Evolutionary conservation across 1,140 invertebrate genomes (phyloP).

Genomic region (Microplitis demolitor): DNA sequence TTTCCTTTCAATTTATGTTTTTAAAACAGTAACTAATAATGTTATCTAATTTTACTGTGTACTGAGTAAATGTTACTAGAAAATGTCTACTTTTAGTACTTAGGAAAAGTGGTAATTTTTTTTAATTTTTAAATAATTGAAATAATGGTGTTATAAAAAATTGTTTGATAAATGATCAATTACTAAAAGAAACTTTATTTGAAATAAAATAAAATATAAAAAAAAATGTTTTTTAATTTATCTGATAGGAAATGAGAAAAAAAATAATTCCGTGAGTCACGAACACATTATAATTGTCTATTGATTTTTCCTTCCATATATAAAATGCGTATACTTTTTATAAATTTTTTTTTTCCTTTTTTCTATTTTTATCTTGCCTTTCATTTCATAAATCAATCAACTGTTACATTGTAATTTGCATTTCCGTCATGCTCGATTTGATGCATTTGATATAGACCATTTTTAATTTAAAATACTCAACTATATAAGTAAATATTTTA

Average conservation of each 20-base stretch:
- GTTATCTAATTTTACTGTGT: too few relatives aligned
- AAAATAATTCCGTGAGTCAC: slow-evolving; percentile 8
- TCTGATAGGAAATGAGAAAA: neutral
- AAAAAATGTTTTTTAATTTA: neutral
- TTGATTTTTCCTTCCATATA: slow-evolving; percentile 6
- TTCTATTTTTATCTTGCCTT: slow-evolving; percentile 3
- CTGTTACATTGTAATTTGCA: neutral
- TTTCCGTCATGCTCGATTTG: neutral
- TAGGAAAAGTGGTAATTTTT: too few relatives aligned
- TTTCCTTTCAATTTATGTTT: too few relatives aligned
- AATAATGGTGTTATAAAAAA: too few relatives aligned
- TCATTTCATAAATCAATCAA: slow-evolving; percentile 10
- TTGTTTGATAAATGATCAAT: neutral
- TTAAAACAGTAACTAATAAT: too few relatives aligned
- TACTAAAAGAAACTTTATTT: neutral
- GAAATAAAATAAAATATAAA: neutral
- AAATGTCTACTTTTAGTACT: too few relatives aligned
- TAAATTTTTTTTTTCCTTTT: neutral
- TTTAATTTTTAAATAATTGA: too few relatives aligned
- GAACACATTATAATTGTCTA: slow-evolving; percentile 13
- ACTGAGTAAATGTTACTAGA: too few relatives aligned
- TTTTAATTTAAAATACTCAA: too few relatives aligned
- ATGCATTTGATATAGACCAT: neutral
- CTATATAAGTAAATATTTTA: too few relatives aligned
- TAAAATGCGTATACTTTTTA: neutral